Evolutionary conservation across 30 jellyfish, hydroid and myxozoan species (phyloP), one percentile per base, ranked within the genome.

Genomic region (Cassiopea andromeda): DNA sequence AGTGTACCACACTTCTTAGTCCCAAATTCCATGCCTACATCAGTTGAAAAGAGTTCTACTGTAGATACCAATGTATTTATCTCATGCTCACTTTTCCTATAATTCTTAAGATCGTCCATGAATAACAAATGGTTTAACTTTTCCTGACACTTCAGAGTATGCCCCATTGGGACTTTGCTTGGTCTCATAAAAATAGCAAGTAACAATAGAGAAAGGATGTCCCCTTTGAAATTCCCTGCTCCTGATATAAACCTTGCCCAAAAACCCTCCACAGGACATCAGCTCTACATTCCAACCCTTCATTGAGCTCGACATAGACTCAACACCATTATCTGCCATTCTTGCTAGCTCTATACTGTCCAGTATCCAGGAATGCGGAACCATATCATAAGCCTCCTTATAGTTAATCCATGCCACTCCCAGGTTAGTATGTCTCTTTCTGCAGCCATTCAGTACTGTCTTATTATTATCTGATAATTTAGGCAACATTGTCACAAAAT

Each of bases 1-100:
- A 27, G 38, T 27, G 38, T 27, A 27, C 38, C 38, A 27, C 38
- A 27, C 38, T 27, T 82, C 47, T 82, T 81, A 38, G 71, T 67
- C 18, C 91, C 85, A 46, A 82, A 82, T 82, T 46, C 84, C 91
- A 82, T 70, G 73, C 83, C 91, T 14, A 82, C 50, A 48, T 82
- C 83, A 82, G 27, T 46, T 45, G 68, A 6, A 47, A 77, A 14
- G 10, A 77, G 8, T 14, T 50, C 38, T 5, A 77, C 85, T 5
- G 85, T 77, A 10, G 57, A 48, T 3, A 77, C 47, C 48, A 77
- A 38, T 9, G 13, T 19, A 77, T 45, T 38, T 4, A 77, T 16
- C 73, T 50, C 38, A 27, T 27, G 38, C 38, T 27, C 38, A 27
- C 38, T 27, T 27, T 27, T 27, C 38, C 38, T 0, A 27, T 27